Evolutionary conservation across 2,797 vertebrate genomes (phyloP), one percentile per base, ranked within the genome.

Genomic region (Decapterus maruadsi): DNA sequence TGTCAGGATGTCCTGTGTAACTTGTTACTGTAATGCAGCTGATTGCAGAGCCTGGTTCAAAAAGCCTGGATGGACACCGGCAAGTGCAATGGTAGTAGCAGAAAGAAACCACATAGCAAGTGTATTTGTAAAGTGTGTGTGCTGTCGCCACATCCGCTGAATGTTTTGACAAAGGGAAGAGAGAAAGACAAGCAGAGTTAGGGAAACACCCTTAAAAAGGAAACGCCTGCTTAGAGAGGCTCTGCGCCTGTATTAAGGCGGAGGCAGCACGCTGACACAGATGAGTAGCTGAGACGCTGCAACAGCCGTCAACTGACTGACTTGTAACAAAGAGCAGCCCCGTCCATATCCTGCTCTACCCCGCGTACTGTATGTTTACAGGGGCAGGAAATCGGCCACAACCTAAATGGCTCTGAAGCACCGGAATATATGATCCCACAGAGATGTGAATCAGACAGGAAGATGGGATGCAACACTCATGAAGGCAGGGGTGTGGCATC

Each of bases 101-200:
- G 65, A 80, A 87, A 80, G 65, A 80, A 88, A 80, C 80, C 80
- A 87, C 80, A 72, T 45, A 81, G 78, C 78, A 48, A 83, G 68
- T 85, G 80, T 85, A 77, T 88, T 85, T 89, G 84, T 88, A 75
- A 85, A 89, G 77, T 82, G 75, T 88, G 73, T 67, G 72, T 22
- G 46, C 80, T 90, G 90, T 89, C 64, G 86, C 91, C 88, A 92
- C 90, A 92, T 93, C 91, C 87, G 88, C 82, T 89, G 57, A 83
- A 80, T 91, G 90, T 93, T 93, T 91, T 91, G 83, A 92, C 87
- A 88, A 92, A 85, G 88, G 83, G 61, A 87, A 88, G 83, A 91
- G 77, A 86, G 66, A 82, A 73, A 84, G 76, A 85, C 65, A n/a
- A 81, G 68, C 77, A 75, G 57, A 69, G 75, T 68, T 46, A 87